Evolutionary conservation across 2,888 invertebrate genomes (phyloP).

Genomic region (Kryphioiulus occultus): DNA sequence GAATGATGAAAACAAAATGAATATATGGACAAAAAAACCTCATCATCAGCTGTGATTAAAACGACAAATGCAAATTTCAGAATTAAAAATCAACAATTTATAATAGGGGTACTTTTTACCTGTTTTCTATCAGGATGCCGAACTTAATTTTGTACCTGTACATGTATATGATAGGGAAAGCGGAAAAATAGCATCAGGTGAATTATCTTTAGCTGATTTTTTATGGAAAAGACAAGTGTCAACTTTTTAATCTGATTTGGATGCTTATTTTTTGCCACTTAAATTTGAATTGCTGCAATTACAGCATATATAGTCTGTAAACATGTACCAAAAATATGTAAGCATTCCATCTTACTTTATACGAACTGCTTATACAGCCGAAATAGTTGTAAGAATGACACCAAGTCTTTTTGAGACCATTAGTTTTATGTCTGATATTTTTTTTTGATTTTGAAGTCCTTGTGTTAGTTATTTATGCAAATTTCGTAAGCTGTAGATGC

Average conservation of each 20-base stretch:
- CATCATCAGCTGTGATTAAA: background rate
- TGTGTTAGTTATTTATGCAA: too few relatives aligned
- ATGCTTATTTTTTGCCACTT: background rate
- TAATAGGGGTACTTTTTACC: background rate
- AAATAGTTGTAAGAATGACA: too few relatives aligned
- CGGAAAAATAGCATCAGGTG: background rate
- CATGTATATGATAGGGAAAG: background rate
- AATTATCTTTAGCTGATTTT: background rate
- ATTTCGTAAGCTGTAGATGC: too few relatives aligned
- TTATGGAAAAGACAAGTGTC: background rate
- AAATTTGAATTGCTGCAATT: background rate
- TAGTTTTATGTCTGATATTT: too few relatives aligned
- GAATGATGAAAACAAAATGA: background rate
- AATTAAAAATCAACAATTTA: conserved; percentile 9
- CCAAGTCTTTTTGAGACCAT: too few relatives aligned
- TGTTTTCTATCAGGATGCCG: background rate
- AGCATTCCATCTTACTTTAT: too few relatives aligned
- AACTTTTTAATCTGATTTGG: background rate
- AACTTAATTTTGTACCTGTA: background rate
- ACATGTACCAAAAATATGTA: too few relatives aligned
- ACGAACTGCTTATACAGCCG: too few relatives aligned
- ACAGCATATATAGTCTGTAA: too few relatives aligned
- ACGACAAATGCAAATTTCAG: background rate
- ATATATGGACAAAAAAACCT: background rate
- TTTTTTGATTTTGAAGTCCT: too few relatives aligned